Conservation (phyloP, 2,888 invertebrate species). For the Dryobotodes eremita region DNA sequence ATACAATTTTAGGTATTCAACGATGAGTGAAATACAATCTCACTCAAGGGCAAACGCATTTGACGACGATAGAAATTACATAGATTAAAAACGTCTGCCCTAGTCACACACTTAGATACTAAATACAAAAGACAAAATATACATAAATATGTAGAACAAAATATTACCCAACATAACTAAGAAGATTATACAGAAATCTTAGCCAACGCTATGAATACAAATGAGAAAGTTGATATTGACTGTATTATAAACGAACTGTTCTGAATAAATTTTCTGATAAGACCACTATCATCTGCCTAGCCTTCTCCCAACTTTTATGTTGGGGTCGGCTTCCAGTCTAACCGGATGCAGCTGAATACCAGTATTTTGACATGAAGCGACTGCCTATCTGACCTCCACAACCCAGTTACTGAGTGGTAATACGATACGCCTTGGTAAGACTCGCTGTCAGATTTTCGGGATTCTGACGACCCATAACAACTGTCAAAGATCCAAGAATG, state of each 20-base stretch:
- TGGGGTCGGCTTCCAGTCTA: too few species aligned
- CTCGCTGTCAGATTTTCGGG: too few species aligned
- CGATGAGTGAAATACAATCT: neutral
- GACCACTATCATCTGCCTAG: neutral
- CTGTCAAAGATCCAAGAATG: too few species aligned
- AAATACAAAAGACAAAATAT: neutral
- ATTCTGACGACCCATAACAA: too few species aligned
- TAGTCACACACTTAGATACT: neutral
- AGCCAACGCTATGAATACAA: slow-evolving; percentile 39
- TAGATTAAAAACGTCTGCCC: neutral
- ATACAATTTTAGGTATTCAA: neutral
- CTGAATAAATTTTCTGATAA: slow-evolving; percentile 10
- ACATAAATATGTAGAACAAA: slow-evolving; percentile 12
- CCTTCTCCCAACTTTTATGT: too few species aligned
- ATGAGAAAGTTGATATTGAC: slow-evolving; percentile 27
- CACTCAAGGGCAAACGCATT: neutral
- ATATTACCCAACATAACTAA: slow-evolving; percentile 11
- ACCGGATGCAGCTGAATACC: too few species aligned
- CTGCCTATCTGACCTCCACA: too few species aligned
- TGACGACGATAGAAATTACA: neutral
- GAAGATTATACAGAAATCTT: slow-evolving; percentile 12
- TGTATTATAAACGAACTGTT: slow-evolving; percentile 10
- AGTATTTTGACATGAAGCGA: too few species aligned
- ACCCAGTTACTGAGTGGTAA: too few species aligned
- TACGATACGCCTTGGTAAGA: too few species aligned